These are phyloP conservation scores for Ornithorhynchus anatinus DNA, from an alignment of 2,113 vertebrate genomes.

Conservation along the genomic window DNA sequence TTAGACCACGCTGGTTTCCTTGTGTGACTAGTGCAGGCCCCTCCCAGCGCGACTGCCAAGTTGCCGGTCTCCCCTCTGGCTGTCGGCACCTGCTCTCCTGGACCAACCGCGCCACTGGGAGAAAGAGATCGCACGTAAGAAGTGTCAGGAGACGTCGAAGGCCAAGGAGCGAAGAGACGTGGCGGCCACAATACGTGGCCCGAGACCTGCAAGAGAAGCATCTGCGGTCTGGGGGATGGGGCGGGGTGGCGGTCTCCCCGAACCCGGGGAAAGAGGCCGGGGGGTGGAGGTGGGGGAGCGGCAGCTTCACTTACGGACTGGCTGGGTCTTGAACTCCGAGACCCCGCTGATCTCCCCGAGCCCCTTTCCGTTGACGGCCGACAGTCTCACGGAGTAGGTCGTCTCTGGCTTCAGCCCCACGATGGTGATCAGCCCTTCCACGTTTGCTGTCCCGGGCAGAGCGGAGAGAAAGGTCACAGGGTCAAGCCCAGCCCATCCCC, in stretches of 20 bases:
- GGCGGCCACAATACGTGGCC: background rate
- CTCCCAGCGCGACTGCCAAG: accelerated
- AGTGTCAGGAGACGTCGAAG: background rate
- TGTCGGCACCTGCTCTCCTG: background rate
- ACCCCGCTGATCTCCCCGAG: slow-evolving; percentile 84
- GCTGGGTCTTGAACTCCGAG: slow-evolving; percentile 87
- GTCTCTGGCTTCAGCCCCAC: slow-evolving; percentile 89
- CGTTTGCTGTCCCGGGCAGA: slow-evolving; percentile 59
- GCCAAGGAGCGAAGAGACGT: background rate
- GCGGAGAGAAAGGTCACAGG: background rate
- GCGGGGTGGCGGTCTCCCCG: background rate
- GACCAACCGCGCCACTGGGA: background rate
- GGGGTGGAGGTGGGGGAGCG: background rate
- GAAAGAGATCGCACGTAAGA: background rate
- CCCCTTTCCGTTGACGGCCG: slow-evolving; percentile 94
- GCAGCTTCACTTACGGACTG: slow-evolving; percentile 90
- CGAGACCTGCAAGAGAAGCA: slow-evolving; percentile 13
- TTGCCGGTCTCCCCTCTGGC: too few species aligned
- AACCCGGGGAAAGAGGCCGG: background rate
- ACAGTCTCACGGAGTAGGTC: slow-evolving; percentile 84
- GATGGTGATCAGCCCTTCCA: slow-evolving; percentile 80
- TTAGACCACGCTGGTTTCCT: too few species aligned
- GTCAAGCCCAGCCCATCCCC: too few species aligned
- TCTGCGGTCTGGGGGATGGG: background rate
- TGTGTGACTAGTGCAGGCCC: background rate